A percentile compares a stretch with the other conserved stretches of the same genome.
phyloP scores from a whole-genome alignment of 92 coral and sea anemone genomes.

The Isaurus tuberculatus region DNA sequence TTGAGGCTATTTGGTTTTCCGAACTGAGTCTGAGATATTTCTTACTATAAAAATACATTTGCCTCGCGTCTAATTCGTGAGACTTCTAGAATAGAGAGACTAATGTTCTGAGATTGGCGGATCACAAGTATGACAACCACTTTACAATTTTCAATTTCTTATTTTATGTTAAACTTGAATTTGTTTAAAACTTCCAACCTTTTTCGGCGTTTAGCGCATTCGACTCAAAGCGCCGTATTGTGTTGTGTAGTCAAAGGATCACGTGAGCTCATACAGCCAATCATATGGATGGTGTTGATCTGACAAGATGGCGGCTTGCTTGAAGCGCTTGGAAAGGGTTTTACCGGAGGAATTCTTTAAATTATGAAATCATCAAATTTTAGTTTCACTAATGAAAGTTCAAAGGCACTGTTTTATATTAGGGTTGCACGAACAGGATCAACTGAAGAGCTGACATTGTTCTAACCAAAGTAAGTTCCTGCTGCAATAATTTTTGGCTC shows the following conservation, averaged over 20 bases:
- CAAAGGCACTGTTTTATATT: background rate
- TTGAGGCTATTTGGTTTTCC: too few relatives aligned
- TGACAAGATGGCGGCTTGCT: constrained; percentile 93
- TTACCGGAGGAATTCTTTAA: constrained; percentile 51
- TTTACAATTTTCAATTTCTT: too few relatives aligned
- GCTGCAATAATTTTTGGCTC: constrained; percentile 29
- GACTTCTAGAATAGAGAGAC: too few relatives aligned
- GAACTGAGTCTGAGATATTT: too few relatives aligned
- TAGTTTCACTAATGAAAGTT: constrained; percentile 34
- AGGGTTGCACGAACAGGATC: constrained; percentile 11
- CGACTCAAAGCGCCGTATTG: too few relatives aligned
- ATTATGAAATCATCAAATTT: constrained; percentile 35
- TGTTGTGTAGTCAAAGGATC: constrained; percentile 37
- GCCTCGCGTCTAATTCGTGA: too few relatives aligned
- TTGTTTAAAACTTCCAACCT: too few relatives aligned
- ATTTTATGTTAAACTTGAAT: too few relatives aligned
- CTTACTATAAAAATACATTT: too few relatives aligned
- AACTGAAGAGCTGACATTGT: constrained; percentile 38
- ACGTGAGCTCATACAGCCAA: constrained; percentile 75
- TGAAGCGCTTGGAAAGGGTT: constrained; percentile 75
- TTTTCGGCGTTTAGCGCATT: too few relatives aligned
- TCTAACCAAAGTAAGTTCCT: constrained; percentile 8
- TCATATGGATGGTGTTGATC: constrained; percentile 49
- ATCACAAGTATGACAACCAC: too few relatives aligned
- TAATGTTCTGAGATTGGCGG: too few relatives aligned